A percentile compares a stretch with the other conserved stretches of the same genome.
phyloP scores from a whole-genome alignment of 1,140 invertebrate genomes.

The Drosophila santomea region DNA sequence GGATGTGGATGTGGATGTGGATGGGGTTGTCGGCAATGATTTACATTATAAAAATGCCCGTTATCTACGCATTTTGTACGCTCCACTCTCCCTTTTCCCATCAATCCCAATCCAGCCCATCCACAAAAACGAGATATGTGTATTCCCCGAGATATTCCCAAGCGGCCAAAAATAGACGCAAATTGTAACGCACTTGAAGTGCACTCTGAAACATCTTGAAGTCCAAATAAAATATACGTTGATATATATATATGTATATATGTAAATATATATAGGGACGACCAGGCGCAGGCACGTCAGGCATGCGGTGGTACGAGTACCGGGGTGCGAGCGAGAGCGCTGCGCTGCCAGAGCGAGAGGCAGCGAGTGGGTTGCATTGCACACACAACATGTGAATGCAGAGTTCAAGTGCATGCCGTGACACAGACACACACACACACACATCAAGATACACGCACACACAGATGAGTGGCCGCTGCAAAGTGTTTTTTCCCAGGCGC shows the following conservation, averaged over 20 bases:
- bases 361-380: slow-evolving; percentile 20
- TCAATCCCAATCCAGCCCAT: too few relatives aligned
- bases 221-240: slow-evolving; percentile 57
- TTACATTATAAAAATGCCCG: slow-evolving; percentile 32
- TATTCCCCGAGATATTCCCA: slow-evolving; percentile 64
- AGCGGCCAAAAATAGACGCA: slow-evolving; percentile 75
- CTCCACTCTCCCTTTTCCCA: not conserved
- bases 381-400: slow-evolving; percentile 63
- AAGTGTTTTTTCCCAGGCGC: slow-evolving; percentile 83
- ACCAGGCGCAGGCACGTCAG: slow-evolving; percentile 45
- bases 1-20: not conserved
- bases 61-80: slow-evolving; percentile 14
- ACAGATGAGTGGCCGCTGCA: slow-evolving; percentile 43
- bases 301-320: slow-evolving; percentile 56
- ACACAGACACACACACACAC: slow-evolving; percentile 50
- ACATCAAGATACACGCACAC: not conserved
- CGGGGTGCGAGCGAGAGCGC: not conserved
- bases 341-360: not conserved
- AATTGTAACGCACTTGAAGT: slow-evolving; percentile 78
- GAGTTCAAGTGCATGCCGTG: slow-evolving; percentile 78
- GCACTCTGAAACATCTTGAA: slow-evolving; percentile 78
- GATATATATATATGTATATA: not conserved
- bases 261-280: not conserved
- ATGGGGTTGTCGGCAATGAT: slow-evolving; percentile 45
- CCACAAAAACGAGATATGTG: not conserved